Evolutionary conservation across 1,140 invertebrate genomes (phyloP).

Genomic region (Bilobella aurantiaca): DNA sequence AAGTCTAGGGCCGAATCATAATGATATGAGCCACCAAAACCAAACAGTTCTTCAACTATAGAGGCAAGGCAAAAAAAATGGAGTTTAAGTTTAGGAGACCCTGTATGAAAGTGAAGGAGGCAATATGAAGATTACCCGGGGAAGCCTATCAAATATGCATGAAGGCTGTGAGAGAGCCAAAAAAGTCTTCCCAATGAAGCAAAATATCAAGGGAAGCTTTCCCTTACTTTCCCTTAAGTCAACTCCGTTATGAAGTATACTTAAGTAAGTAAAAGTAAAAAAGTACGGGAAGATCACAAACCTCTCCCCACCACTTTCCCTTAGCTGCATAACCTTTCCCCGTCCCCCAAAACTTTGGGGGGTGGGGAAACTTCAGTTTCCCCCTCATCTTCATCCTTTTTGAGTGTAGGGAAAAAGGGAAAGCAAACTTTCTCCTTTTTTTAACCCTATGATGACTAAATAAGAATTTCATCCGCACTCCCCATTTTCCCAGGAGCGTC

Average conservation of each 20-base stretch:
- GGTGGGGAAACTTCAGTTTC: slow-evolving; percentile 22
- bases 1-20: slow-evolving; percentile 17
- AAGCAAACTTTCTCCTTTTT: slow-evolving; percentile 4
- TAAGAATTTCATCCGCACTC: not conserved
- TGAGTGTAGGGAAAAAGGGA: not conserved
- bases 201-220: not conserved
- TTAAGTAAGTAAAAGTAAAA: not conserved
- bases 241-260: slow-evolving; percentile 3
- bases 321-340: not conserved
- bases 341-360: slow-evolving; percentile 25
- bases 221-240: too few species aligned
- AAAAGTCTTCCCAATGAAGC: slow-evolving; percentile 26
- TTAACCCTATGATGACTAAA: not conserved
- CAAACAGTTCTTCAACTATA: not conserved
- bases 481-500: too few species aligned
- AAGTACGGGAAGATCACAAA: not conserved
- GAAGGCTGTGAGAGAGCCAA: slow-evolving; percentile 10
- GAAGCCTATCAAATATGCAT: slow-evolving; percentile 35
- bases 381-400: not conserved
- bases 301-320: not conserved
- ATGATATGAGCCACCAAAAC: slow-evolving; percentile 17
- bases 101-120: too few species aligned
- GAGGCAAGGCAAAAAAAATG: too few species aligned
- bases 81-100: too few species aligned
- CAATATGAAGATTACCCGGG: slow-evolving; percentile 31